Percentiles rank a stretch among this genome's conserved stretches.
phyloP scores from a whole-genome alignment of 2,888 invertebrate species.

The Celastrina argiolus region DNA sequence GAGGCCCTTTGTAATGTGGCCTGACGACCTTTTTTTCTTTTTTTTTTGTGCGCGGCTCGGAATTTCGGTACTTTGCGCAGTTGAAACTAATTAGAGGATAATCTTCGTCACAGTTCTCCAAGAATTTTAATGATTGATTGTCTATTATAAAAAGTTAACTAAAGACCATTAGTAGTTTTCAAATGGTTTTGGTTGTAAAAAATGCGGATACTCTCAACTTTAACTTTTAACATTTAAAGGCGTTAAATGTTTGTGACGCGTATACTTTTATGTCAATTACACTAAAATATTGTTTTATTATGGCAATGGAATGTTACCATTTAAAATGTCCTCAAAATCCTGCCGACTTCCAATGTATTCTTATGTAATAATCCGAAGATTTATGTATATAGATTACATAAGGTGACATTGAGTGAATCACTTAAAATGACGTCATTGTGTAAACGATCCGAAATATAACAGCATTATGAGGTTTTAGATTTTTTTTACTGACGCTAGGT shows the following conservation, averaged over 20 bases:
- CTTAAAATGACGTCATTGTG: no score
- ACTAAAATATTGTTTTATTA: no score
- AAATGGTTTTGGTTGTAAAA: background rate
- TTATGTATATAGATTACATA: background rate
- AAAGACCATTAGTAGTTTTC: background rate
- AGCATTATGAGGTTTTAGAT: no score
- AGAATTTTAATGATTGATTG: constrained; percentile 32
- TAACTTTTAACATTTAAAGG: no score
- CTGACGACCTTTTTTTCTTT: constrained; percentile 65
- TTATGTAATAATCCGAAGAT: background rate
- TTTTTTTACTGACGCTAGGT: no score
- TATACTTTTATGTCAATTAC: no score
- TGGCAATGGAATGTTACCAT: no score
- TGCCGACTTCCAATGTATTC: no score
- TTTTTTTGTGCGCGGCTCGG: constrained; percentile 46
- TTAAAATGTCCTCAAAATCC: background rate
- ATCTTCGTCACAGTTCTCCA: constrained; percentile 31
- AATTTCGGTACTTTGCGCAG: constrained; percentile 38
- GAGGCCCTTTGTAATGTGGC: constrained; percentile 55
- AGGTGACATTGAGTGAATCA: background rate
- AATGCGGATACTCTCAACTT: no score
- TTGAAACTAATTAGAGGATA: constrained; percentile 35
- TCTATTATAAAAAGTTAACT: background rate
- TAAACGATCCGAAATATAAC: no score
- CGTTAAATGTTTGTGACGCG: no score